phyloP scores from a whole-genome alignment of 2,888 invertebrate genomes.

The Drosophila rellima region DNA sequence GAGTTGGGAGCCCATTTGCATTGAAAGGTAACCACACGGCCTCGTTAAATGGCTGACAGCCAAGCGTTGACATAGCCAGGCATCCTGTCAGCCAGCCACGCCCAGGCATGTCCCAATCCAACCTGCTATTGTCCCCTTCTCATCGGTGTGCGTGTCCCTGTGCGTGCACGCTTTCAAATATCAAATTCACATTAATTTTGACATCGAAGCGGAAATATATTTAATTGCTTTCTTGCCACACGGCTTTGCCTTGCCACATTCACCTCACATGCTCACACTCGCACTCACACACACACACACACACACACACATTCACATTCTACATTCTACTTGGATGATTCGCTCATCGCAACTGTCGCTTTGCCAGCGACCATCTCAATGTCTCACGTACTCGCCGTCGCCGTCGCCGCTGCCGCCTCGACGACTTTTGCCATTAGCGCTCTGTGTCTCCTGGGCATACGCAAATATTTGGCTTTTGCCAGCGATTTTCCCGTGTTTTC shows the following conservation, averaged over 20 bases:
- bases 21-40: constrained; percentile 44
- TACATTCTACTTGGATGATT: constrained; percentile 19
- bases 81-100: constrained; percentile 57
- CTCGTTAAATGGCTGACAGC: constrained; percentile 55
- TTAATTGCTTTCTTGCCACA: constrained; percentile 76
- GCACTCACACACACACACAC: constrained; percentile 10
- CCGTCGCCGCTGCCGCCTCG: constrained; percentile 14
- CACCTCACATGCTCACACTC: constrained; percentile 11
- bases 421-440: constrained; percentile 69
- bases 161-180: constrained; percentile 71
- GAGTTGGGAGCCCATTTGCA: constrained; percentile 23
- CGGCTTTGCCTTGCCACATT: constrained; percentile 28
- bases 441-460: constrained; percentile 42
- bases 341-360: constrained; percentile 20
- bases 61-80: constrained; percentile 61
- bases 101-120: constrained; percentile 29
- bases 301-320: constrained; percentile 2
- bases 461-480: constrained; percentile 67
- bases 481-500: constrained; percentile 67
- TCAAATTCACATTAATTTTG: constrained; percentile 80
- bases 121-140: background rate
- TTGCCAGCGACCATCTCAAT: constrained; percentile 14
- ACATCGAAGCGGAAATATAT: constrained; percentile 80
- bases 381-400: constrained; percentile 36
- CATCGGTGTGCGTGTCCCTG: constrained; percentile 31